Percentiles rank a stretch among this genome's conserved stretches.
These are phyloP conservation scores for Champsocephalus esox DNA, from an alignment of 2,797 vertebrate genomes.

Conservation along the genomic window DNA sequence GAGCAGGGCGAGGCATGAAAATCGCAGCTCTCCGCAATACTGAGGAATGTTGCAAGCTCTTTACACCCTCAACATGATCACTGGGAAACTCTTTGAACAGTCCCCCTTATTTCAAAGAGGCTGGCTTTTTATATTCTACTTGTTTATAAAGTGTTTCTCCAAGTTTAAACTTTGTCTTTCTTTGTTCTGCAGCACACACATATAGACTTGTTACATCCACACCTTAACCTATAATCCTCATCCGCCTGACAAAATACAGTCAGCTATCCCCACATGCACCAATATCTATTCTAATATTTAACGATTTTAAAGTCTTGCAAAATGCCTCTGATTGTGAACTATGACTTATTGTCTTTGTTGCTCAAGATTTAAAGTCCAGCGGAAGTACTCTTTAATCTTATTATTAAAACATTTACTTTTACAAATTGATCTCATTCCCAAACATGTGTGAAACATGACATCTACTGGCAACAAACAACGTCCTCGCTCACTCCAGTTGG, in stretches of 20 bases:
- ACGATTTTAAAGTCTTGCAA: neutral
- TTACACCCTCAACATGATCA: constrained; percentile 69
- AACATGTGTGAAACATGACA: constrained; percentile 31
- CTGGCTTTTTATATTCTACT: neutral
- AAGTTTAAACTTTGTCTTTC: neutral
- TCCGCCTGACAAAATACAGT: neutral
- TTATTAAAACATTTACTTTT: neutral
- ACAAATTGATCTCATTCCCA: neutral
- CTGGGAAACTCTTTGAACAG: constrained; percentile 42
- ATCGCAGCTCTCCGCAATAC: constrained; percentile 62
- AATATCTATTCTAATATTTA: neutral
- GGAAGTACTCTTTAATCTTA: neutral
- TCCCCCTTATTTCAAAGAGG: constrained; percentile 26
- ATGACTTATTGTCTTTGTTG: neutral
- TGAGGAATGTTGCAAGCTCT: constrained; percentile 70
- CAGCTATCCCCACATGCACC: too few species aligned
- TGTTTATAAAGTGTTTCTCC: constrained; percentile 13
- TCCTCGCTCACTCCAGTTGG: constrained; percentile 24
- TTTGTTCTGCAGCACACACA: constrained; percentile 5
- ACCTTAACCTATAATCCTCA: constrained; percentile 1
- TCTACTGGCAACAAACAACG: constrained; percentile 27
- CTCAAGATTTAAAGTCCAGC: neutral
- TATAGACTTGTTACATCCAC: neutral
- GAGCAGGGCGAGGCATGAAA: constrained; percentile 62
- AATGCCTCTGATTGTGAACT: neutral